phyloP scores from a whole-genome alignment of 2,888 invertebrate genomes.

The Neria commutata region DNA sequence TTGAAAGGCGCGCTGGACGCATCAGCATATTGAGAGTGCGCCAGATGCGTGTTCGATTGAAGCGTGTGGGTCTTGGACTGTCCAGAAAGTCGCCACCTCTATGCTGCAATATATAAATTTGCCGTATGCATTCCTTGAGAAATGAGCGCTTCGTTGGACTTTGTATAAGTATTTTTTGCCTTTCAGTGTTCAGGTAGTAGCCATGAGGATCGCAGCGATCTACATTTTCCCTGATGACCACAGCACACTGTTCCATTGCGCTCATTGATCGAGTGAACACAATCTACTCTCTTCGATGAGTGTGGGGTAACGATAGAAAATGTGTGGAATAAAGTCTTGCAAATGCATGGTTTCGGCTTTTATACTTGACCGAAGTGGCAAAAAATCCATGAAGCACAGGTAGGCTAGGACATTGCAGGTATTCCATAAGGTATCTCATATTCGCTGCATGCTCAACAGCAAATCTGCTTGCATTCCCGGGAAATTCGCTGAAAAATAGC shows the following conservation, averaged over 20 bases:
- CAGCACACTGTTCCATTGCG: conserved; percentile 20
- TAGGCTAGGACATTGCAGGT: too few species aligned
- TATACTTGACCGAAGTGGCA: too few species aligned
- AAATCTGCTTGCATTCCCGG: too few species aligned
- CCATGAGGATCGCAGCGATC: conserved; percentile 15
- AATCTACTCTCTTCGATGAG: too few species aligned
- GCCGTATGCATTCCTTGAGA: conserved; percentile 46
- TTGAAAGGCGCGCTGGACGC: conserved; percentile 22
- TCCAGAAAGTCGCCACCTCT: conserved; percentile 30
- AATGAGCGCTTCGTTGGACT: conserved; percentile 41
- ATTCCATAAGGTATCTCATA: too few species aligned
- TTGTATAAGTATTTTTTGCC: not conserved
- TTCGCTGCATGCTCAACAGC: too few species aligned
- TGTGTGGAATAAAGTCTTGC: too few species aligned
- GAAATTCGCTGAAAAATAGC: too few species aligned
- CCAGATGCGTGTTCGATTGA: conserved; percentile 33
- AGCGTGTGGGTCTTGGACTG: conserved; percentile 20
- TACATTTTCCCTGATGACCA: conserved; percentile 7
- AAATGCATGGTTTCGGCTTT: too few species aligned
- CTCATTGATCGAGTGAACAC: too few species aligned
- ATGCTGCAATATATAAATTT: conserved; percentile 40
- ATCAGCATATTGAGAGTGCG: conserved; percentile 39
- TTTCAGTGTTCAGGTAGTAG: not conserved
- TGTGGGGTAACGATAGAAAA: too few species aligned
- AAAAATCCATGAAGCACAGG: too few species aligned